A percentile compares a stretch with the other conserved stretches of the same genome.
phyloP scores from a whole-genome alignment of 2,113 vertebrate genomes.

The Eolophus roseicapilla region DNA sequence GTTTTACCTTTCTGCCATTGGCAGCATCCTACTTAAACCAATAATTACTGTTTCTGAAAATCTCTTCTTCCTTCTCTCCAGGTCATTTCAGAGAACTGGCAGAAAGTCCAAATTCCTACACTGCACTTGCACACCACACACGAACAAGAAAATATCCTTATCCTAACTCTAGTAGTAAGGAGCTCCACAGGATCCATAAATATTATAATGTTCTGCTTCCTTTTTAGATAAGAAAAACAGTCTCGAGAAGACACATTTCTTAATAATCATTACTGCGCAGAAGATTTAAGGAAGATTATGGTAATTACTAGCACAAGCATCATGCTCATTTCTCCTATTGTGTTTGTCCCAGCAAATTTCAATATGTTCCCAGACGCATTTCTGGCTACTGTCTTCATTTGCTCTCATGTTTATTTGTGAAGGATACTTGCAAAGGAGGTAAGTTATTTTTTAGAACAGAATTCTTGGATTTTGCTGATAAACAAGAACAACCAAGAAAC shows the following conservation, averaged over 20 bases:
- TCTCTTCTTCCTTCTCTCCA: neutral
- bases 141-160: neutral
- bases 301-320: neutral
- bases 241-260: neutral
- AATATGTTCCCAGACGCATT: neutral
- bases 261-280: neutral
- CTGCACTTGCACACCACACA: neutral
- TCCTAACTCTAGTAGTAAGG: neutral
- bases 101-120: neutral
- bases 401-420: neutral
- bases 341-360: neutral
- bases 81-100: neutral
- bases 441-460: neutral
- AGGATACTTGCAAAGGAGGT: neutral
- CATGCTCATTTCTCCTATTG: neutral
- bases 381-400: neutral
- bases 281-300: neutral
- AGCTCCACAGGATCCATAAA: neutral
- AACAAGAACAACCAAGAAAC: neutral
- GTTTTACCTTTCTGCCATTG: neutral
- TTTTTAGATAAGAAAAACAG: neutral
- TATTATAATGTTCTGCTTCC: neutral
- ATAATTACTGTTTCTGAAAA: neutral
- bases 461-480: neutral
- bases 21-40: fast-evolving